Evolutionary conservation across 2,888 invertebrate genomes (phyloP).

Genomic region (Ashinkailepas kermadecensis): DNA sequence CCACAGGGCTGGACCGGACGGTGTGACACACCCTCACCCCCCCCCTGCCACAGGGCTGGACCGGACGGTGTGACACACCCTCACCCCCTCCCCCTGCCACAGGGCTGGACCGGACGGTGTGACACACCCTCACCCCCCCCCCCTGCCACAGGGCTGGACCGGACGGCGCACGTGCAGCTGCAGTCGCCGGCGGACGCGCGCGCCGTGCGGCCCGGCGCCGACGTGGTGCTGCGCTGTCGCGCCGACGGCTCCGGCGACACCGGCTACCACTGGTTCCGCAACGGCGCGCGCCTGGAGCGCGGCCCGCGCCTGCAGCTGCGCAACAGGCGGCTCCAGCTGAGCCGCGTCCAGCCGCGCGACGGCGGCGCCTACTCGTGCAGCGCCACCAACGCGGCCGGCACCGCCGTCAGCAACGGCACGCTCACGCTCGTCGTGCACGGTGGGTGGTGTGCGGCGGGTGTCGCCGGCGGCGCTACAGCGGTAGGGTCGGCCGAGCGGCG

Average conservation of each 20-base stretch:
- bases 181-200: slow-evolving; percentile 51
- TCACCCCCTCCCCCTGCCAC: too few species aligned
- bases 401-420: background rate
- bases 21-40: too few species aligned
- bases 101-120: too few species aligned
- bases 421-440: background rate
- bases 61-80: slow-evolving; percentile 41
- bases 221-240: slow-evolving; percentile 55
- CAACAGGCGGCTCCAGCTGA: slow-evolving; percentile 54
- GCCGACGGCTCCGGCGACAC: slow-evolving; percentile 59
- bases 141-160: slow-evolving; percentile 52
- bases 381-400: slow-evolving; percentile 1
- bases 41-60: slow-evolving; percentile 51
- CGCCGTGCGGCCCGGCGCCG: slow-evolving; percentile 47
- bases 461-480: too few species aligned
- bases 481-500: too few species aligned
- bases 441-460: background rate
- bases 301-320: slow-evolving; percentile 51
- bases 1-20: too few species aligned
- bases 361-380: slow-evolving; percentile 8
- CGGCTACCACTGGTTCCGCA: slow-evolving; percentile 60
- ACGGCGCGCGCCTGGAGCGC: slow-evolving; percentile 54
- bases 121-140: too few species aligned
- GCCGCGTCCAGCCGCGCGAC: slow-evolving; percentile 40
- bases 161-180: slow-evolving; percentile 50